Base-by-base conservation (phyloP, 2,888 invertebrate species). In the Chloroclysta siterata region DNA sequence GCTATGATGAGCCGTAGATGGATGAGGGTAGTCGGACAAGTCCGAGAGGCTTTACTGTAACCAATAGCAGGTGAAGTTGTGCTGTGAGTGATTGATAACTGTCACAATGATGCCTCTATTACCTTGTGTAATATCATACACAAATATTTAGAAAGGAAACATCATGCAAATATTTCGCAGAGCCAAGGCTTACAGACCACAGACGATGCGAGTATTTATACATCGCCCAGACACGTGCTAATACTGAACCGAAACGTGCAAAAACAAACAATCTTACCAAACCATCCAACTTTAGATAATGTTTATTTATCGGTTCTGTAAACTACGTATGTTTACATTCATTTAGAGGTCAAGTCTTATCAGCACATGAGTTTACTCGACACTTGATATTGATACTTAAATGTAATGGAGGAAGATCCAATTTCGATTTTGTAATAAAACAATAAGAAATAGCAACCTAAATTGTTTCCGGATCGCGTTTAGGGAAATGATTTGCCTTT, bases 271-370 rank as follows among this genome's bases (percentile, higher is more conserved):
- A 42, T 51, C 46, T 51, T 5, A 47, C 41, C 14, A 15, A 44
- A 44, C 17, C 36, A 39, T 47, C 22, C n/a, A 29, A 51, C 15
- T 33, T 50, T 47, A 46, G 44, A 47, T 52, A 17, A 36, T 54
- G 57, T 57, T 57, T 65, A 55, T 58, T 57, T 57, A 54, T 58
- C 53, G 52, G 41, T 42, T 36, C 50, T 63, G 52, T 65, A 41
- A 50, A 55, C 50, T 58, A 42, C 42, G 22, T 47, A 53, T 63
- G 63, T 66, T 60, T 66, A 60, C 55, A 59, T 59, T 55, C 15
- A 46, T 55, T 60, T 66, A 66, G 60, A 69, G 69, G 71, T 71
- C 66, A 60, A 28, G 11, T 46, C 53, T 66, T 69, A 71, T 71
- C 68, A 54, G 11, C 50, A 28, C 29, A 50, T 56, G 33, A 53